Base-by-base conservation (phyloP, 2,797 vertebrate species). In the Tragopan temminckii region DNA sequence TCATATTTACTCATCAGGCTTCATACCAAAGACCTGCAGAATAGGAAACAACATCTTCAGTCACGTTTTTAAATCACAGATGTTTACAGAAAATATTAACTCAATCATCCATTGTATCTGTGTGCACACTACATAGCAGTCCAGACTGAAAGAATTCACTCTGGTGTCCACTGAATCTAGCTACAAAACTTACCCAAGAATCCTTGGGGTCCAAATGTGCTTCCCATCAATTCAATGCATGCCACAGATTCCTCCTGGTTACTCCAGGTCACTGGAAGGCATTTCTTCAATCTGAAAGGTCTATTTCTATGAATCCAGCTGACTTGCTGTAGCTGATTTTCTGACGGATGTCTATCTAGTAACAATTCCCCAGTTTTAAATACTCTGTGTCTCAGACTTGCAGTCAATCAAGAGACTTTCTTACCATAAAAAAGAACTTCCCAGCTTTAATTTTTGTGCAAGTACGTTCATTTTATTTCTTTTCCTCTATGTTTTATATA, bases 241-340 rank as follows among this genome's bases (percentile, higher is more conserved):
- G 84, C 81, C 90, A 89, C 70, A 92, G 64, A 90, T 80, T 84
- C 1, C 7, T 81, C 77, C 36, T 94, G 46, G 59, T 93, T 93
- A 92, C 79, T 90, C 23, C 86, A 94, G 68, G 72, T 71, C 90
- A 80, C 71, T 82, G 45, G 67, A 90, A 92, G 52, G 71, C 61
- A 70, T 67, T 92, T 90, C 67, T 90, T 70, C 52, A 11, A 8
- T 14, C 46, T 45, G 23, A 68, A 46, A 90, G 68, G 19, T 82
- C 79, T 89, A 64, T 57, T 80, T 67, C 87, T 38, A 10, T 17
- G 31, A 82, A 71, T 58, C 40, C 61, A 93, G 45, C 29, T 77
- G 64, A 74, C 27, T 63, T 36, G 24, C 40, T 77, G 66, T 1
- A 74, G 36, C 70, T 61, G 27, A 85, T 64, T 79, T 74, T 25